phyloP scores from a whole-genome alignment of 2,113 vertebrate species.

The Salvator merianae region DNA sequence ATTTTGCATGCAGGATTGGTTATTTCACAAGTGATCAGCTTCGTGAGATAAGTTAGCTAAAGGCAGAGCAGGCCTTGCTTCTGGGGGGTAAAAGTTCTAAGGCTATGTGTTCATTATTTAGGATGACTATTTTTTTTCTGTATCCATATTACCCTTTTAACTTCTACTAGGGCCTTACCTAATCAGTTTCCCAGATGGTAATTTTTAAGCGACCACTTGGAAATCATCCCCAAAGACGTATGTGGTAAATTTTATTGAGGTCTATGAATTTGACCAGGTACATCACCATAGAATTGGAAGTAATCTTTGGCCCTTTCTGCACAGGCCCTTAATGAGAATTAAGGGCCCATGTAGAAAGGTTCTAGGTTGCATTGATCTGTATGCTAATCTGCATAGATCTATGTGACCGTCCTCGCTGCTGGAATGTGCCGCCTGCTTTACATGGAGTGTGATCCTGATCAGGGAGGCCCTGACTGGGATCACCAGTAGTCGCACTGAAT shows the following conservation, averaged over 20 bases:
- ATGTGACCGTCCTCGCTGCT: no score
- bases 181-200: background rate
- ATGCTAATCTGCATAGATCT: no score
- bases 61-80: background rate
- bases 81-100: background rate
- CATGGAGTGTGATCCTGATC: no score
- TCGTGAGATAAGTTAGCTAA: background rate
- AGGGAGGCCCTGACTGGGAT: no score
- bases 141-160: accelerated
- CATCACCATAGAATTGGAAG: background rate
- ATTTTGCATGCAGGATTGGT: background rate
- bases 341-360: no score
- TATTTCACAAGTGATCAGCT: background rate
- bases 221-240: background rate
- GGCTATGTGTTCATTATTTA: background rate
- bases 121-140: background rate
- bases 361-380: no score
- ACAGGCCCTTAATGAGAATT: no score
- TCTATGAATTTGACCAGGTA: background rate
- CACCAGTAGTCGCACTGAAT: no score
- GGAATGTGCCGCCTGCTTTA: no score
- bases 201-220: background rate
- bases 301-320: no score
- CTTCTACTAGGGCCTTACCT: background rate
- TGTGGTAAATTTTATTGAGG: background rate